Evolutionary conservation across 2,888 invertebrate genomes (phyloP), one percentile per base, ranked within the genome.

Genomic region (Metallyticus violacea): DNA sequence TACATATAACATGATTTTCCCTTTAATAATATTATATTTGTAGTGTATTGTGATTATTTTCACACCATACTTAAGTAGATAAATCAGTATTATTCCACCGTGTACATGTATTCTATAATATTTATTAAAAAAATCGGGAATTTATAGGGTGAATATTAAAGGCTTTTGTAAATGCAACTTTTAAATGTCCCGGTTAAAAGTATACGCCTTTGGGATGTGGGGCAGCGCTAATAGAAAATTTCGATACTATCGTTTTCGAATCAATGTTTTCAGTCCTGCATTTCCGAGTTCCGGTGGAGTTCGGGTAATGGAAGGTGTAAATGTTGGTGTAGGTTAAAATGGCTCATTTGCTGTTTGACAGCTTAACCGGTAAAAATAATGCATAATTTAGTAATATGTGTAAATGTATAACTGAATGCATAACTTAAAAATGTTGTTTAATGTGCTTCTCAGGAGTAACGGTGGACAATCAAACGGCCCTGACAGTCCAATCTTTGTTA

Each of bases 381-480:
- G 26, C 7, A 28, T 25, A 1, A 28, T 15, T n/a, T n/a, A 29
- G 22, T 29, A 81, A 29, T 81, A 25, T 29, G 22, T 81, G 26
- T n/a, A 84, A 77, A 77, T 30, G 7, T 30, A 15, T 15, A 9
- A 9, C 6, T 27, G 26, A 26, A 22, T 77, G 26, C 3, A 22
- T 77, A 26, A 27, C 7, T 9, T 25, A 2, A 7, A 6, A 80
- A 79, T 30, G 6, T n/a, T 26, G 26, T 79, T 22, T 81, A 6
- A 77, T 29, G 78, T n/a, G 81, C 9, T 85, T 86, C 22, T 7
- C 81, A 88, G 88, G 88, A 77, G 88, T 87, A 28, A 78, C 88
- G 9, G 86, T 88, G 9, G 88, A 88, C 79, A 88, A 85, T 81
- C 88, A 88, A 85, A 86, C 88, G 25, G 87, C 83, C 25, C 77